A percentile compares a stretch with the other conserved stretches of the same genome.
Conservation (phyloP, 2,113 vertebrate genomes). For the Rhynchopsitta pachyrhyncha region DNA sequence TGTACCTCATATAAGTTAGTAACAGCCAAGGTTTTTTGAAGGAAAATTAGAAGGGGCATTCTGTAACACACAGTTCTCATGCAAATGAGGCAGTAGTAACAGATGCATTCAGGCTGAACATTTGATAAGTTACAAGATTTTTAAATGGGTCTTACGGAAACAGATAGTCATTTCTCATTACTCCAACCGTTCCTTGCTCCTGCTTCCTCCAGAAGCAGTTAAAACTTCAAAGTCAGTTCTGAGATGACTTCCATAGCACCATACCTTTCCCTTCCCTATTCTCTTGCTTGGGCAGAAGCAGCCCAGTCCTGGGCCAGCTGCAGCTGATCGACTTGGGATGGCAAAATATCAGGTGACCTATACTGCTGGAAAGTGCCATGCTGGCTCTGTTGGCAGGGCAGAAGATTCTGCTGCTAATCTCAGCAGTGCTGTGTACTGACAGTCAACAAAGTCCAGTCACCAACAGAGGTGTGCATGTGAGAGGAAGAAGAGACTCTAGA, state of each 20-base stretch:
- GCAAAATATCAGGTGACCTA: not conserved
- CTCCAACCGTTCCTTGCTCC: not conserved
- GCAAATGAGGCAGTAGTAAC: not conserved
- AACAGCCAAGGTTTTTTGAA: not conserved
- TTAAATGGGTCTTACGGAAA: not conserved
- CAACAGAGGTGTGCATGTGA: not conserved
- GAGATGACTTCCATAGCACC: not conserved
- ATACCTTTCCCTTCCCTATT: not conserved
- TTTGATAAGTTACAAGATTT: not conserved
- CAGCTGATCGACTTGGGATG: rapidly evolving
- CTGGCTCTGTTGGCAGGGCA: not conserved
- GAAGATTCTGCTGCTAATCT: not conserved
- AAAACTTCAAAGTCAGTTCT: not conserved
- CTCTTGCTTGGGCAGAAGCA: not conserved
- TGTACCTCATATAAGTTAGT: not conserved
- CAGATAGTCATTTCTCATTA: not conserved
- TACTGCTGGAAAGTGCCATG: not conserved
- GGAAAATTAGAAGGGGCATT: not conserved
- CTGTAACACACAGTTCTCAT: not conserved
- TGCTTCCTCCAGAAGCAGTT: not conserved
- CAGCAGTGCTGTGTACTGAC: not conserved
- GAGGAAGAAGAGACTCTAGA: not conserved
- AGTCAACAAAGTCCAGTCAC: not conserved
- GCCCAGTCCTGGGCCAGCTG: not conserved
- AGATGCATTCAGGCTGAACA: not conserved